Evolutionary conservation across 2,888 invertebrate species (phyloP).

Genomic region (Dusona sp.): DNA sequence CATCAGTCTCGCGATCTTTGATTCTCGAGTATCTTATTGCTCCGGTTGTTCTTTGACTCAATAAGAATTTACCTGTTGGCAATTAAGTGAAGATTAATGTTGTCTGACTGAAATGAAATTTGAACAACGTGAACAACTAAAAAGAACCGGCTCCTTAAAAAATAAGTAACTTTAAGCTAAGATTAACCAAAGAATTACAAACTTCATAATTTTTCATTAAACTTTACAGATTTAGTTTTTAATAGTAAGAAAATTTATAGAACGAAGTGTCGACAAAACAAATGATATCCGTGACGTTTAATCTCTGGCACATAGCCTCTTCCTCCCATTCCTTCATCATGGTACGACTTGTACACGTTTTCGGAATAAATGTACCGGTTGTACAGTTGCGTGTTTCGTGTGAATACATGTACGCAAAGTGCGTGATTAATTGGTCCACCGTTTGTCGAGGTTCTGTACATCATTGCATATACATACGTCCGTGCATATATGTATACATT

Average conservation of each 20-base stretch:
- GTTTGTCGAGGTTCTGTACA: constrained; percentile 19
- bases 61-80: constrained; percentile 1
- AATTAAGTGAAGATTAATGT: not conserved
- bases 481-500: not conserved
- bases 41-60: not conserved
- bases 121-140: not conserved
- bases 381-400: constrained; percentile 42
- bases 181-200: not conserved
- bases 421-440: constrained; percentile 59
- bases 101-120: not conserved
- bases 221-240: not conserved
- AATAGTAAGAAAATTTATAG: not conserved
- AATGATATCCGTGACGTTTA: constrained; percentile 4
- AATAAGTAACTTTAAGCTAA: not conserved
- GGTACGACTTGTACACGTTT: constrained; percentile 10
- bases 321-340: not conserved
- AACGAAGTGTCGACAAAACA: not conserved
- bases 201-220: not conserved
- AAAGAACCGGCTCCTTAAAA: not conserved
- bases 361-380: constrained; percentile 48
- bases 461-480: not conserved
- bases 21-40: constrained; percentile 78
- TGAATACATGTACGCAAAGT: constrained; percentile 46
- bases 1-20: constrained; percentile 78
- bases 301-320: not conserved